phyloP scores from a whole-genome alignment of 2,797 vertebrate species.

The Anguilla marmorata region DNA sequence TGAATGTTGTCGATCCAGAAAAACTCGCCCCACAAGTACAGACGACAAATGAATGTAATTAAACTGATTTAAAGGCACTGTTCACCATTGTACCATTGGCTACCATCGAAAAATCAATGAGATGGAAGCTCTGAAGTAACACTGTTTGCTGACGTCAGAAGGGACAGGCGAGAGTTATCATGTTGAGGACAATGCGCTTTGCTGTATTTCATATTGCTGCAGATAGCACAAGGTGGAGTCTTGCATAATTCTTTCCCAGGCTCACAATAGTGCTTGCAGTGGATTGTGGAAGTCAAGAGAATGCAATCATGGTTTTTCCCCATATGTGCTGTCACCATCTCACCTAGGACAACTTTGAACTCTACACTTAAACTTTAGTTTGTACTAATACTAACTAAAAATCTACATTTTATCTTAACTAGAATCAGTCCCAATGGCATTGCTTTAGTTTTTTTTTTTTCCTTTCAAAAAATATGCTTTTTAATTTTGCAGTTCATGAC shows the following conservation, averaged over 20 bases:
- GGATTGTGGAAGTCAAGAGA: neutral
- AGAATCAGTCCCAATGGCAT: neutral
- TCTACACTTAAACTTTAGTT: neutral
- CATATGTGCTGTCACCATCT: neutral
- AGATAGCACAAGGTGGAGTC: neutral
- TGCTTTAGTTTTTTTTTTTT: neutral
- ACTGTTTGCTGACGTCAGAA: neutral
- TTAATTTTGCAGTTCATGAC: neutral
- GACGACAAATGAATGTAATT: neutral
- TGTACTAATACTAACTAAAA: too few relatives aligned
- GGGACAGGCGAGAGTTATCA: neutral
- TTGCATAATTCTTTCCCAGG: neutral
- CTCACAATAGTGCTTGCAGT: neutral
- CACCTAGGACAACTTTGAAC: neutral
- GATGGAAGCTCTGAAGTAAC: neutral
- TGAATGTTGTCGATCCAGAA: neutral
- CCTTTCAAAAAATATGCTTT: too few relatives aligned
- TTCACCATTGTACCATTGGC: neutral
- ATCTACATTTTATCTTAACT: neutral
- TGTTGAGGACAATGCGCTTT: neutral
- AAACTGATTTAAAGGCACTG: neutral
- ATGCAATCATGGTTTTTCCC: neutral
- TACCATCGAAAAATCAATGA: neutral
- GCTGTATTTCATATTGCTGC: neutral
- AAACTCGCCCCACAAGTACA: neutral